Base-by-base conservation (phyloP, 2,797 vertebrate genomes). In the Neomorphus geoffroyi region DNA sequence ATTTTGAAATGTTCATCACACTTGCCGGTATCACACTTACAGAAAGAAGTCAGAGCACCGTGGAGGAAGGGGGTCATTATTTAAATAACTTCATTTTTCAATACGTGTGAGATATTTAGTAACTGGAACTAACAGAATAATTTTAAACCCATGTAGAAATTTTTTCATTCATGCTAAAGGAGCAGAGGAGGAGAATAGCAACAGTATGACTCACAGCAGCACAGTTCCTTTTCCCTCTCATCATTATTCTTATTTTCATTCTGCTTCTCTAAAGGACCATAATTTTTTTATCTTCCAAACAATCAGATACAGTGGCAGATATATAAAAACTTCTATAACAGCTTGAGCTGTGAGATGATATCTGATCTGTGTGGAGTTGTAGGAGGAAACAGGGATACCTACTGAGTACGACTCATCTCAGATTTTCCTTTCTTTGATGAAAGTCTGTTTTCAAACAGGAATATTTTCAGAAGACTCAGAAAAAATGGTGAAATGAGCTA, bases 241-340 rank as follows among this genome's bases (percentile, higher is more conserved):
- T 88, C 65, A 30, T 62, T 77, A 54, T 92, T 92, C 69, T 85
- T 90, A 48, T 66, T 93, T 91, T 88, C 71, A 69, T 92, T 95
- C 64, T 80, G 27, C 24, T 86, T 97, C 27, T 88, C 24, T 85
- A 62, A 94, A 90, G 30, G 30, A 32, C 27, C 7, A 3, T 69
- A 1, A 23, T 43, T 78, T 67, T 60, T 62, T 56, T 67, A 87
- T 79, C 48, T 39, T 66, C 61, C 60, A 60, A 67, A 83, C 69
- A 48, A 75, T 69, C 62, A 85, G 37, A 77, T 41, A 32, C 50
- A 79, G 56, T 80, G 66, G 71, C 54, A 77, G 18, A 61, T 51
- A 27, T 11, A 28, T 62, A 89, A 90, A 60, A 90, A 83, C 19
- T 73, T 69, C 19, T 67, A 79, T 74, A 77, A 77, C 18, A 95